Evolutionary conservation across 2,113 vertebrate genomes (phyloP).

Genomic region (Fukomys damarensis): DNA sequence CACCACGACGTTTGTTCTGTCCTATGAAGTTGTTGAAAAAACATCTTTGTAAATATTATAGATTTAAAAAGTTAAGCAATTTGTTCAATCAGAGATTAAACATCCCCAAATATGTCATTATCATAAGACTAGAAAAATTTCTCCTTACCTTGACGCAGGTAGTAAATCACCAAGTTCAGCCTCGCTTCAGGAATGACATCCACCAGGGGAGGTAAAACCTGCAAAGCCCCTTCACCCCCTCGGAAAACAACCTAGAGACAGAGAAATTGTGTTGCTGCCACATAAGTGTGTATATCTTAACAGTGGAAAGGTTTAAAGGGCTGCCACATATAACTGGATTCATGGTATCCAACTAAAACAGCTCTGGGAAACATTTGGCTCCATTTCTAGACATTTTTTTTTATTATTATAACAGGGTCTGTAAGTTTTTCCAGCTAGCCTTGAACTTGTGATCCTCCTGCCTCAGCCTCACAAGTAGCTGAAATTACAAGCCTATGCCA

Average conservation of each 20-base stretch:
- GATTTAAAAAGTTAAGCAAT: constrained; percentile 17
- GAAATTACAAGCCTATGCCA: not conserved
- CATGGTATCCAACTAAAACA: not conserved
- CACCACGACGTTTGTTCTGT: not conserved
- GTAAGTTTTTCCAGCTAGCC: not conserved
- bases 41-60: not conserved
- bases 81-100: not conserved
- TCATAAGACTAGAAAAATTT: constrained; percentile 43
- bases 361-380: not conserved
- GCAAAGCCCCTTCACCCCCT: constrained; percentile 95
- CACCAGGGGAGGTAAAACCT: constrained; percentile 95
- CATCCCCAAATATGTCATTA: constrained; percentile 37
- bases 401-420: not conserved
- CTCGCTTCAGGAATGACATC: constrained; percentile 98
- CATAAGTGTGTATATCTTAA: not conserved
- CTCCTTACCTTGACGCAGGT: constrained; percentile 94
- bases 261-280: not conserved
- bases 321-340: not conserved
- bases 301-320: not conserved
- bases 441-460: not conserved
- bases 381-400: not conserved
- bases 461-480: not conserved
- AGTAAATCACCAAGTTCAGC: constrained; percentile 98
- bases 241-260: constrained; percentile 94
- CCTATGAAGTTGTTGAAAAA: not conserved